phyloP scores from a whole-genome alignment of 2,888 invertebrate genomes.

The Merodon equestris region DNA sequence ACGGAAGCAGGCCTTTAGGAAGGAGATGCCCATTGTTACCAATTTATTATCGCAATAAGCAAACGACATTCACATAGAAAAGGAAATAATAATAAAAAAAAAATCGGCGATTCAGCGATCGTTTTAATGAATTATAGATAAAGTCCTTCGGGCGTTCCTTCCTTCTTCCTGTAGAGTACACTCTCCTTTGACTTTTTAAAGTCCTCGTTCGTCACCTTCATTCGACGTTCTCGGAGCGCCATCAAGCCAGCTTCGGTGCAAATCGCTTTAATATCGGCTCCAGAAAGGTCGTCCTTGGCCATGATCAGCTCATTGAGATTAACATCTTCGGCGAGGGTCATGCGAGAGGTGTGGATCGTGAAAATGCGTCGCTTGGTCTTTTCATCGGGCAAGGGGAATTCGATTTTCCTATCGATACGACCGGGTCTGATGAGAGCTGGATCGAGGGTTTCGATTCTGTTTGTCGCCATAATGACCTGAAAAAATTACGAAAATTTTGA shows the following conservation, averaged over 20 bases:
- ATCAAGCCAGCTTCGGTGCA: conserved; percentile 99
- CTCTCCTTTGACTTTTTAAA: conserved; percentile 99
- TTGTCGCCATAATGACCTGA: conserved; percentile 97
- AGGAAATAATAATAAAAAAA: conserved; percentile 52
- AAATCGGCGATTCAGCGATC: conserved; percentile 3
- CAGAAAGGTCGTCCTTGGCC: conserved; percentile 99
- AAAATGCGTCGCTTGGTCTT: conserved; percentile 98
- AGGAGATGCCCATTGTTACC: conserved; percentile 63
- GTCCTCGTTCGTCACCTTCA: conserved; percentile 99
- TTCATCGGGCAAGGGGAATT: conserved; percentile 99
- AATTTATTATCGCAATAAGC: conserved; percentile 63
- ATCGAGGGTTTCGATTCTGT: conserved; percentile 98
- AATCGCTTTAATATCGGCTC: conserved; percentile 98
- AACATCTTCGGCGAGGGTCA: conserved; percentile 98
- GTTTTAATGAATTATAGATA: conserved; percentile 86
- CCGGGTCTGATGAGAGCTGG: conserved; percentile 99
- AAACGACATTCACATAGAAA: conserved; percentile 46
- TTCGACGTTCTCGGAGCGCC: conserved; percentile 97
- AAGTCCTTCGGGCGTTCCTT: conserved; percentile 99
- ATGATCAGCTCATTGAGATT: conserved; percentile 98
- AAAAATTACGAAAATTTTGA: conserved; percentile 48
- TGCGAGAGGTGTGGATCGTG: conserved; percentile 98
- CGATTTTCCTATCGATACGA: conserved; percentile 99
- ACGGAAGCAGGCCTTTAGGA: conserved; percentile 34
- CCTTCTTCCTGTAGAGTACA: conserved; percentile 98